These are phyloP conservation scores for Pseudocheirus occidentalis DNA, from an alignment of 2,797 vertebrate species.

Conservation along the genomic window DNA sequence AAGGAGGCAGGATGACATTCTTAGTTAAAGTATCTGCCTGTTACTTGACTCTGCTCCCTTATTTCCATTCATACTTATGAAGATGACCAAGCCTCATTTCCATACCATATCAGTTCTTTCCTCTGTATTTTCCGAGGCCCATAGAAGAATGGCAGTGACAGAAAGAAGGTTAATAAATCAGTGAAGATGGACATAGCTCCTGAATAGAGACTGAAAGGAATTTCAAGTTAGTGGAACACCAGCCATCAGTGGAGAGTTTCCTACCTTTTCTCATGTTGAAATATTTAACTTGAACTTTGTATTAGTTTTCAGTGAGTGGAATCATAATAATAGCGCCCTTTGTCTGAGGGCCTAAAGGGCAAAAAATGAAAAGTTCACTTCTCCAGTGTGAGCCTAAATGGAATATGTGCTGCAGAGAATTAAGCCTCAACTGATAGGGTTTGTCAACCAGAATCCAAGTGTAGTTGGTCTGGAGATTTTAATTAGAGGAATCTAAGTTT, in stretches of 20 bases:
- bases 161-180: not conserved
- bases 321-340: not conserved
- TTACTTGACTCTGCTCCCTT: not conserved
- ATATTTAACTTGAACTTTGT: not conserved
- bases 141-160: not conserved
- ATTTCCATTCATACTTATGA: not conserved
- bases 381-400: not conserved
- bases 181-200: not conserved
- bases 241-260: not conserved
- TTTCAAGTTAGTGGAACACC: not conserved
- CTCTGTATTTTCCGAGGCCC: not conserved
- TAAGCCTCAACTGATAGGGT: not conserved
- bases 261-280: slow-evolving; percentile 10
- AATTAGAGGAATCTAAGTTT: not conserved
- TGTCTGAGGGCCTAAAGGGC: not conserved
- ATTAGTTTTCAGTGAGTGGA: slow-evolving; percentile 14
- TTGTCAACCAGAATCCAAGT: not conserved
- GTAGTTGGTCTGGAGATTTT: too few species aligned
- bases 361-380: not conserved
- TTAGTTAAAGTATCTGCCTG: not conserved
- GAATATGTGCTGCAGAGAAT: not conserved
- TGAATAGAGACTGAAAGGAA: not conserved
- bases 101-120: not conserved
- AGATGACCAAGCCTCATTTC: not conserved
- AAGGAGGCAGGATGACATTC: not conserved